Evolutionary conservation across 2,888 invertebrate species (phyloP).

Genomic region (Linhomoeus sp.): DNA sequence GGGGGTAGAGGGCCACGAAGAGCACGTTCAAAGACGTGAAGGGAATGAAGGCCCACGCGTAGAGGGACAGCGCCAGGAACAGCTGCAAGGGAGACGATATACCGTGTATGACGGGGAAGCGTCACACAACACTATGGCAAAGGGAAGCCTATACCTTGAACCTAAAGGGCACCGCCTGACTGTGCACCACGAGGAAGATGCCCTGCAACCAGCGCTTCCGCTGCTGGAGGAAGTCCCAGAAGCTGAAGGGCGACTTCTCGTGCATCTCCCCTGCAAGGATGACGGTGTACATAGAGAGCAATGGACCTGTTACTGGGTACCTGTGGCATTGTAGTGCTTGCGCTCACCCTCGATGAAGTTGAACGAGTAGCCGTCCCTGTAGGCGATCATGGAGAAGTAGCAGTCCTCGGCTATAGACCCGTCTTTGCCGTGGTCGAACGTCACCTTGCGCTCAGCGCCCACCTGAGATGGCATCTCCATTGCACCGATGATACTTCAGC

Average conservation of each 20-base stretch:
- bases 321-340: too few relatives aligned
- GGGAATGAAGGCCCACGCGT: slow-evolving; percentile 87
- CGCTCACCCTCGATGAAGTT: slow-evolving; percentile 79
- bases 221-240: slow-evolving; percentile 85
- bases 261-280: slow-evolving; percentile 61
- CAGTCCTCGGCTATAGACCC: slow-evolving; percentile 96
- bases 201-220: slow-evolving; percentile 72
- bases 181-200: slow-evolving; percentile 33
- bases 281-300: background rate
- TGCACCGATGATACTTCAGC: background rate
- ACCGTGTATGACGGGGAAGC: background rate
- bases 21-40: slow-evolving; percentile 69
- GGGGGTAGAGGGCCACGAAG: slow-evolving; percentile 58
- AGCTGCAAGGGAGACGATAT: slow-evolving; percentile 42
- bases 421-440: slow-evolving; percentile 85
- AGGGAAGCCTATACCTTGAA: slow-evolving; percentile 15
- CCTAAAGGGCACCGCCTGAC: slow-evolving; percentile 17
- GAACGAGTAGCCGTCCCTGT: slow-evolving; percentile 67
- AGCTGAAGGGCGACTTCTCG: slow-evolving; percentile 86
- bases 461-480: slow-evolving; percentile 5
- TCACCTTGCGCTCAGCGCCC: slow-evolving; percentile 67
- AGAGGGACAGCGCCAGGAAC: slow-evolving; percentile 64
- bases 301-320: too few relatives aligned
- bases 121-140: background rate
- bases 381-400: slow-evolving; percentile 87